These are phyloP conservation scores for Oriolus oriolus DNA, from an alignment of 2,113 vertebrate genomes.

Conservation along the genomic window DNA sequence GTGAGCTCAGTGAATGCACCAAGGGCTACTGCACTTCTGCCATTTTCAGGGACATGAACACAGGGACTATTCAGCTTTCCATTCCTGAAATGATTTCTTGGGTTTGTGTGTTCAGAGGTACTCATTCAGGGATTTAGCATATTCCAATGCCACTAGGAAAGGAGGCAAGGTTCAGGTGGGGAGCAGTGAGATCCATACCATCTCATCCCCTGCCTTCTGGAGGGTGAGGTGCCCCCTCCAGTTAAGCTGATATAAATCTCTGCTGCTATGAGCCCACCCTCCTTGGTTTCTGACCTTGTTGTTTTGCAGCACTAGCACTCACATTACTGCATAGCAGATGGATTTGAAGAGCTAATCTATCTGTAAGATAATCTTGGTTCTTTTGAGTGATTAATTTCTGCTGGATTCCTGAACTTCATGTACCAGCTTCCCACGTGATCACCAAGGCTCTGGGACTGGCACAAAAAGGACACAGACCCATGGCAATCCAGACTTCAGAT, in stretches of 20 bases:
- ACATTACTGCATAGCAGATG: conserved; percentile 4
- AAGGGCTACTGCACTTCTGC: not conserved
- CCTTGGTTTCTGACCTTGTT: not conserved
- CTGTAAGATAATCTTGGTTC: not conserved
- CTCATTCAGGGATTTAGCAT: not conserved
- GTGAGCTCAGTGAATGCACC: not conserved
- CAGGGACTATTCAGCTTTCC: not conserved
- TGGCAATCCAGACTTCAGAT: not conserved
- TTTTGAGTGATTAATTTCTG: not conserved
- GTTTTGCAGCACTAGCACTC: not conserved
- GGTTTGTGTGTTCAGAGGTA: not conserved
- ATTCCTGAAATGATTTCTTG: not conserved
- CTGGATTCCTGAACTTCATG: not conserved
- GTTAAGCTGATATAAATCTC: not conserved
- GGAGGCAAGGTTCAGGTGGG: not conserved
- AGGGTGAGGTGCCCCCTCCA: not conserved
- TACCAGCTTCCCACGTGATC: not conserved
- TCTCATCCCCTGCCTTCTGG: not conserved
- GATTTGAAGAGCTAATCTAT: conserved; percentile 10
- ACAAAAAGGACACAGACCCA: not conserved
- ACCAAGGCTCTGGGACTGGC: not conserved
- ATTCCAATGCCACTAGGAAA: not conserved
- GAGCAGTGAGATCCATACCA: not conserved
- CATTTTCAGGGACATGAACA: not conserved
- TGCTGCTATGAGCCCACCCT: not conserved